phyloP scores from a whole-genome alignment of 2,797 vertebrate genomes.

The Coccyzus lansbergi region DNA sequence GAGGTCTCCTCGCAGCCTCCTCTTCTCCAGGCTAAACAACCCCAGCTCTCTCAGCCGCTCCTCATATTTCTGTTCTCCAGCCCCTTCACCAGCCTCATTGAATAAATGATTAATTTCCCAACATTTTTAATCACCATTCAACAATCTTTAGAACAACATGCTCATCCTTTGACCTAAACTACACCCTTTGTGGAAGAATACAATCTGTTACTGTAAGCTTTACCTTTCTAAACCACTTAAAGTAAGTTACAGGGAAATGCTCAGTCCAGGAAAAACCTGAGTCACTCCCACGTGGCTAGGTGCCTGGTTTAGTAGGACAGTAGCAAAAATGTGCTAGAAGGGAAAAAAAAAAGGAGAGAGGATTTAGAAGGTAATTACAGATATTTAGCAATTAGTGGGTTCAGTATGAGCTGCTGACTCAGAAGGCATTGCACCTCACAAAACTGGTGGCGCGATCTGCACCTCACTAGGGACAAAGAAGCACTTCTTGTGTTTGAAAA shows the following conservation, averaged over 20 bases:
- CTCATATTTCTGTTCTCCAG: too few relatives aligned
- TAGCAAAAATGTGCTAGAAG: not conserved
- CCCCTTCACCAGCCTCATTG: too few relatives aligned
- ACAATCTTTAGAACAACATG: not conserved
- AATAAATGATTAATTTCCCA: not conserved
- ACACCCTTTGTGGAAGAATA: not conserved
- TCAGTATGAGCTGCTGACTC: not conserved
- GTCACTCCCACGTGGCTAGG: not conserved
- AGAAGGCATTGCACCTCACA: not conserved
- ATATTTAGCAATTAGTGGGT: not conserved
- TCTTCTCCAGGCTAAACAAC: too few relatives aligned
- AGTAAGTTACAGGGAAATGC: not conserved
- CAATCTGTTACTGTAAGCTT: not conserved
- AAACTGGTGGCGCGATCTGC: not conserved
- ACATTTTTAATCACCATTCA: not conserved
- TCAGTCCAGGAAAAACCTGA: not conserved
- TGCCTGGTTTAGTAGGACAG: not conserved
- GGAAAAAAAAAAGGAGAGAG: not conserved
- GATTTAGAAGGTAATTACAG: not conserved
- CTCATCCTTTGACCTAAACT: not conserved
- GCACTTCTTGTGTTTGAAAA: not conserved
- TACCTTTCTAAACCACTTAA: not conserved
- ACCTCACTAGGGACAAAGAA: not conserved
- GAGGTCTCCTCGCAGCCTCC: too few relatives aligned
- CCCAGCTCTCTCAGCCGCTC: too few relatives aligned